These are phyloP conservation scores for Stichopus chloronotus DNA, from an alignment of 35 echinoderm and acorn worm species.

Conservation along the genomic window DNA sequence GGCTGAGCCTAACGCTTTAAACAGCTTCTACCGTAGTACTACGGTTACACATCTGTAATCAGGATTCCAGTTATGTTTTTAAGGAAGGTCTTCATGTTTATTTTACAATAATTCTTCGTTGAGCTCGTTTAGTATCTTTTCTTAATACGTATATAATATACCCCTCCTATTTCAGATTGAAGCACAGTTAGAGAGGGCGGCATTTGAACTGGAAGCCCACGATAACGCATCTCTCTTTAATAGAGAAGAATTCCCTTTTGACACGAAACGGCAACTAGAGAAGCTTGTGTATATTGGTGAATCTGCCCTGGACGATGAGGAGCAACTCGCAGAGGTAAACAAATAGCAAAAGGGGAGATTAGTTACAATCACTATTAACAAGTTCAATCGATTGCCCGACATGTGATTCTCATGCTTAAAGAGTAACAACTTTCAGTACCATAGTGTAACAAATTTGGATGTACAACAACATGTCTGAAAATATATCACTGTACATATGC, in stretches of 20 bases:
- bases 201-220: conserved; percentile 61
- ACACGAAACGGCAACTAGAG: conserved; percentile 53
- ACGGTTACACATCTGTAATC: too few relatives aligned
- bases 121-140: too few relatives aligned
- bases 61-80: too few relatives aligned
- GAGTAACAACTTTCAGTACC: not conserved
- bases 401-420: not conserved
- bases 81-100: too few relatives aligned
- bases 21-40: too few relatives aligned
- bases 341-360: too few relatives aligned
- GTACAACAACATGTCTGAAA: too few relatives aligned
- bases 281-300: conserved; percentile 63
- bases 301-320: conserved; percentile 50
- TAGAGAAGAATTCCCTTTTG: not conserved
- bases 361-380: not conserved
- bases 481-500: too few relatives aligned
- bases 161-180: not conserved
- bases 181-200: conserved; percentile 49
- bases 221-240: conserved; percentile 59
- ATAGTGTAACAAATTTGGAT: not conserved
- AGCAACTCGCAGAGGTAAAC: conserved; percentile 23
- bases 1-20: too few relatives aligned
- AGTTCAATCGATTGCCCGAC: not conserved
- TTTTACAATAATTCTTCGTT: too few relatives aligned
- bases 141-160: too few relatives aligned